Conservation (phyloP, 2,797 vertebrate genomes). For the Bovichtus variegatus region DNA sequence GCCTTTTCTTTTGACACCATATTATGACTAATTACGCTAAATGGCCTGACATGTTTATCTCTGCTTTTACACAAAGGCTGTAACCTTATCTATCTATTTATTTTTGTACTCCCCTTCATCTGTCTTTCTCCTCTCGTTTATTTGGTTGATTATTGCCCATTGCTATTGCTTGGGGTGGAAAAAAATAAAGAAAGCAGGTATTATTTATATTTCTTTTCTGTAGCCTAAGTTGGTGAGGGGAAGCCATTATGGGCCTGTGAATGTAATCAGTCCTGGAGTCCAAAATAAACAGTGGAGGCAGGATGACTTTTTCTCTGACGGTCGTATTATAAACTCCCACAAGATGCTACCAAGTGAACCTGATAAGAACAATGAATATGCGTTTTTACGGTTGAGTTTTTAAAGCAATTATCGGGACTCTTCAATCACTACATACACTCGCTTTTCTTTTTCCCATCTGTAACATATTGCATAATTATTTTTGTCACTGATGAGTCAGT, state of each 20-base stretch:
- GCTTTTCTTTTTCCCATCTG: background rate
- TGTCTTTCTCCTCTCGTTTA: conserved; percentile 9
- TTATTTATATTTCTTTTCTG: conserved; percentile 52
- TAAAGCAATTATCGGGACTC: background rate
- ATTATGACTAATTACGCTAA: conserved; percentile 52
- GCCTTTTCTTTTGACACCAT: conserved; percentile 42
- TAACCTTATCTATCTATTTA: conserved; percentile 45
- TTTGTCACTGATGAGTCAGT: background rate
- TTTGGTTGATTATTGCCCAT: background rate
- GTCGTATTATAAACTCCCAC: conserved; percentile 17
- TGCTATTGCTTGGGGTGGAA: background rate
- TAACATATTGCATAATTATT: background rate
- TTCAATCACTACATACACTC: background rate
- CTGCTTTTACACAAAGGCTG: conserved; percentile 30
- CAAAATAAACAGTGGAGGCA: conserved; percentile 65
- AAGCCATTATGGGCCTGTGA: conserved; percentile 62
- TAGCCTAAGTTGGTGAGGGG: conserved; percentile 50
- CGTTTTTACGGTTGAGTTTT: background rate
- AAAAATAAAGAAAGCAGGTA: conserved; percentile 35
- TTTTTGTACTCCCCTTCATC: conserved; percentile 30
- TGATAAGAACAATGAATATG: conserved; percentile 7
- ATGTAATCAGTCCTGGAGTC: conserved; percentile 61
- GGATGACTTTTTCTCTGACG: conserved; percentile 34
- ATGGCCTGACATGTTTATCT: conserved; percentile 55
- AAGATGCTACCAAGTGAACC: conserved; percentile 18